Evolutionary conservation across 2,888 invertebrate species (phyloP).

Genomic region (Linhomoeus sp.): DNA sequence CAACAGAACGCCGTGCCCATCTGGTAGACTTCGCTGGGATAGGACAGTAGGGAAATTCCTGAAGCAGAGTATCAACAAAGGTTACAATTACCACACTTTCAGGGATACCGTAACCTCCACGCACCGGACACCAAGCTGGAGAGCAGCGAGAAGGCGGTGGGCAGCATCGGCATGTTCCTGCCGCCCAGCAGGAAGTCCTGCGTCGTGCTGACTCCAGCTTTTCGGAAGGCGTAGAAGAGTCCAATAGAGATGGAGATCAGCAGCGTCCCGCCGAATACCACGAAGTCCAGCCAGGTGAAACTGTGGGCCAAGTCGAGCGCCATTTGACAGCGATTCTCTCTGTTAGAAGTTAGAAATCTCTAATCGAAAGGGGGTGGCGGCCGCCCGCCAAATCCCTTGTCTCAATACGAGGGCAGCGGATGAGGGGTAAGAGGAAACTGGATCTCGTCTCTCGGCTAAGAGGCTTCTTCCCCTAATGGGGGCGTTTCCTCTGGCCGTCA

Average conservation of each 20-base stretch:
- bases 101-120: no score
- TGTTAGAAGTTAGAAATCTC: no score
- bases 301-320: not conserved
- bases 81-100: no score
- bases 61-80: not conserved
- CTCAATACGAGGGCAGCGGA: no score
- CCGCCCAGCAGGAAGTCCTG: conserved; percentile 3
- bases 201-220: conserved; percentile 1
- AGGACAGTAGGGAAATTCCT: no score
- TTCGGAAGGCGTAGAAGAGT: not conserved
- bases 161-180: conserved; percentile 3
- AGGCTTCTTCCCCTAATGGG: no score
- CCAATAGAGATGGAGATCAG: conserved; percentile 1
- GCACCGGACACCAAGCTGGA: conserved; percentile 6
- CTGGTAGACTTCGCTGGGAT: conserved; percentile 6
- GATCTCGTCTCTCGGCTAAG: no score
- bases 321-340: no score
- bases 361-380: no score
- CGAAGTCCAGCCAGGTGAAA: conserved; percentile 1
- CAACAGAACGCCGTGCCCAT: conserved; percentile 3
- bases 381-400: no score
- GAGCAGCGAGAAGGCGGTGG: conserved; percentile 4
- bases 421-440: no score
- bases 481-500: no score
- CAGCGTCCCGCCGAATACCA: conserved; percentile 2